These are phyloP conservation scores for Mesoligia furuncula DNA, from an alignment of 2,888 invertebrate genomes.

Conservation along the genomic window DNA sequence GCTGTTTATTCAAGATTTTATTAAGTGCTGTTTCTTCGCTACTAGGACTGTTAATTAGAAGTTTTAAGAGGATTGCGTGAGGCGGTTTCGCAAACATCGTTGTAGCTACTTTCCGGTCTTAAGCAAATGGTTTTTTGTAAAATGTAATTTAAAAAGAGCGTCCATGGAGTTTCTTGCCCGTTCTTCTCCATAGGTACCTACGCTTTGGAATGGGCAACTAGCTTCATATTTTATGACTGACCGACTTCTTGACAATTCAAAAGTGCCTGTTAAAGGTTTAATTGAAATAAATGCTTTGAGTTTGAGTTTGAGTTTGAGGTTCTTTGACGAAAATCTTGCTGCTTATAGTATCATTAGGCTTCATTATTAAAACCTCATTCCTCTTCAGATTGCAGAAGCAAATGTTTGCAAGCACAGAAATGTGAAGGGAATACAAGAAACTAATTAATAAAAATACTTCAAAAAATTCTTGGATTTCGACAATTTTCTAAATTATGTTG, in stretches of 20 bases:
- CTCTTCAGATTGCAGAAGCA: background rate
- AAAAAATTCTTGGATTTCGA: slow-evolving; percentile 22
- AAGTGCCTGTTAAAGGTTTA: too few relatives aligned
- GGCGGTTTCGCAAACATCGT: slow-evolving; percentile 20
- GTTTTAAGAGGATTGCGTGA: slow-evolving; percentile 25
- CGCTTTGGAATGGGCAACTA: too few relatives aligned
- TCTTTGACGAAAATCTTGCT: slow-evolving; percentile 33
- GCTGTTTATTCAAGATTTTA: slow-evolving; percentile 33
- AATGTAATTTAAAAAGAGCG: too few relatives aligned
- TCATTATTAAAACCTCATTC: slow-evolving; percentile 23
- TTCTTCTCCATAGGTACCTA: too few relatives aligned
- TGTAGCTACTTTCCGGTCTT: slow-evolving; percentile 19
- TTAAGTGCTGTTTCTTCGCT: slow-evolving; percentile 33
- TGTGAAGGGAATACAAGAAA: background rate
- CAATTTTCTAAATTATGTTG: slow-evolving; percentile 36
- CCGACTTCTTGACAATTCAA: too few relatives aligned
- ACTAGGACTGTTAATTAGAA: slow-evolving; percentile 39
- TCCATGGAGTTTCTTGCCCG: too few relatives aligned
- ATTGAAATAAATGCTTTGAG: too few relatives aligned
- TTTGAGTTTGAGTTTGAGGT: too few relatives aligned
- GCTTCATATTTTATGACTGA: too few relatives aligned
- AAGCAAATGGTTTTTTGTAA: slow-evolving; percentile 19
- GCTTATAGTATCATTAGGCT: slow-evolving; percentile 25
- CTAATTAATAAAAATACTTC: background rate
- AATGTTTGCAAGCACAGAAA: slow-evolving; percentile 3